Evolutionary conservation across 2,113 vertebrate species (phyloP).

Genomic region (Siniperca knerii): DNA sequence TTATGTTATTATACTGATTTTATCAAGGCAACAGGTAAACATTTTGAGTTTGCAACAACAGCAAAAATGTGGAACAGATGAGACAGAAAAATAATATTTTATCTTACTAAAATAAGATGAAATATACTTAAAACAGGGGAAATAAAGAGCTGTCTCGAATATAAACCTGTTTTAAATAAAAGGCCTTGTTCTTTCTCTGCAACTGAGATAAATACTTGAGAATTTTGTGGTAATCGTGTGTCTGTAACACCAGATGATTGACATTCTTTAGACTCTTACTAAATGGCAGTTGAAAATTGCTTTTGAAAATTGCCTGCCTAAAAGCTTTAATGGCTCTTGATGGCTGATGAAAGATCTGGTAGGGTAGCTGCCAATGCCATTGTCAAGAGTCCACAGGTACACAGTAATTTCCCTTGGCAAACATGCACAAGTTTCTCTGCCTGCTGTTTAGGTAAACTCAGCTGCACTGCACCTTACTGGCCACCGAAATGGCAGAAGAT

Average conservation of each 20-base stretch:
- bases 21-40: neutral
- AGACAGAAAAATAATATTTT: no score
- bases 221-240: neutral
- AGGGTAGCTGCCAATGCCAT: conserved; percentile 1
- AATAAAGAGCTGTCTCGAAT: neutral
- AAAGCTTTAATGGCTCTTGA: conserved; percentile 10
- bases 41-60: neutral
- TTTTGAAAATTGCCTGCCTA: conserved; percentile 23
- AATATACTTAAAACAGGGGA: neutral
- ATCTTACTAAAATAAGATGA: no score
- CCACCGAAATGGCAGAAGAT: conserved; percentile 46
- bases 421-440: conserved; percentile 26
- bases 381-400: conserved; percentile 26
- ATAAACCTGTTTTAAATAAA: neutral
- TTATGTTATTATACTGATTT: neutral
- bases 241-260: neutral
- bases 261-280: neutral
- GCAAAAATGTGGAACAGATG: neutral
- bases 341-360: conserved; percentile 37
- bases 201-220: neutral
- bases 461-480: conserved; percentile 28
- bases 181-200: neutral
- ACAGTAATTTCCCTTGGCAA: conserved; percentile 62
- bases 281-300: neutral
- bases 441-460: conserved; percentile 29